Conservation (phyloP, 2,888 invertebrate species). For the Drosophila picticornis region DNA sequence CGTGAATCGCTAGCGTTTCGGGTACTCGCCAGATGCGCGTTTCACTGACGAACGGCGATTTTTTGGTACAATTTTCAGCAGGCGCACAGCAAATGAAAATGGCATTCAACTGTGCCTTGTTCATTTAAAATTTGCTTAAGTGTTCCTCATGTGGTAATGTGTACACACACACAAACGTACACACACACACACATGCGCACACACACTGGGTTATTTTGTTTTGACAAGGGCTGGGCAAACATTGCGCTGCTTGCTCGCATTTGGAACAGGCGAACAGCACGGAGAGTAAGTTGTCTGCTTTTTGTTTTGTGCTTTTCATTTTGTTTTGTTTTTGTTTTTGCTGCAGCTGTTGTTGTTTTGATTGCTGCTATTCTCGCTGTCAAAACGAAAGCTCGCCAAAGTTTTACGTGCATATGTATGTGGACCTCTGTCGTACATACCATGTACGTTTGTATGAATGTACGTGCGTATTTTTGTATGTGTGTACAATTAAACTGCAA, state of each 20-base stretch:
- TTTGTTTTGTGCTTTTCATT: constrained; percentile 23
- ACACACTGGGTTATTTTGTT: constrained; percentile 2
- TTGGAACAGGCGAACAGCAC: constrained; percentile 67
- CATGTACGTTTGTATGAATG: not conserved
- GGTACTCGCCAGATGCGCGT: constrained; percentile 39
- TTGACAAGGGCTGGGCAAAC: constrained; percentile 72
- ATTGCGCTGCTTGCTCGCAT: constrained; percentile 76
- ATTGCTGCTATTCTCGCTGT: constrained; percentile 21
- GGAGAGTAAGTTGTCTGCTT: constrained; percentile 18
- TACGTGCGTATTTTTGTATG: not conserved
- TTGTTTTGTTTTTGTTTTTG: constrained; percentile 17
- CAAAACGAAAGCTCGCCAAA: constrained; percentile 60
- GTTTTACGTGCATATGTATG: constrained; percentile 19
- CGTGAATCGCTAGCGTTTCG: constrained; percentile 52
- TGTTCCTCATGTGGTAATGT: constrained; percentile 8
- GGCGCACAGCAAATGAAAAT: constrained; percentile 51
- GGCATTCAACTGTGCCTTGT: constrained; percentile 25
- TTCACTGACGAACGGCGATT: constrained; percentile 70
- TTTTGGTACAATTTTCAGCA: constrained; percentile 73
- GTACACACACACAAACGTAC: not conserved
- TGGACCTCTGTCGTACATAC: not conserved
- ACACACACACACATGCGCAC: not conserved
- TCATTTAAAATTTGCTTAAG: constrained; percentile 18
- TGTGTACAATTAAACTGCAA: constrained; percentile 35
- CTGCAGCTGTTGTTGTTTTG: constrained; percentile 15